Evolutionary conservation across 2,888 invertebrate genomes (phyloP).

Genomic region (Yponomeuta evonymella): DNA sequence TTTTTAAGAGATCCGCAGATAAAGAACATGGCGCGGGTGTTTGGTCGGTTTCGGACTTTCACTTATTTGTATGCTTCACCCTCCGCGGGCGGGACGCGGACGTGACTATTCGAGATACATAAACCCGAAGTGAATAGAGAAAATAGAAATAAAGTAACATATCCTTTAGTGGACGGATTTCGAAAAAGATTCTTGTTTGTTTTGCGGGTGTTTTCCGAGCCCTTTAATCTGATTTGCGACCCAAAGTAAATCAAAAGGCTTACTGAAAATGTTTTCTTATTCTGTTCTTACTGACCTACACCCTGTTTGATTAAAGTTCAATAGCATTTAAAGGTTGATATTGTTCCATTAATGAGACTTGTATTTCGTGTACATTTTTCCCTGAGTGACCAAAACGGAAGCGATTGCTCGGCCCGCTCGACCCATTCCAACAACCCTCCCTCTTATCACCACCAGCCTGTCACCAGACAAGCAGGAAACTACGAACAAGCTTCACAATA

Average conservation of each 20-base stretch:
- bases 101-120: constrained; percentile 77
- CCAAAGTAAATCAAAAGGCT: neutral
- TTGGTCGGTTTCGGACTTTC: constrained; percentile 69
- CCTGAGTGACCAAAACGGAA: constrained; percentile 1
- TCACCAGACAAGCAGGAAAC: constrained; percentile 23
- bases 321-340: neutral
- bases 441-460: constrained; percentile 16
- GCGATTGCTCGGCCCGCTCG: neutral
- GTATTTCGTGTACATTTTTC: constrained; percentile 5
- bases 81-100: constrained; percentile 59
- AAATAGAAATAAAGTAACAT: constrained; percentile 76
- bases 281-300: neutral
- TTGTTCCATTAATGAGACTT: neutral
- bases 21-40: constrained; percentile 72
- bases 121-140: constrained; percentile 75
- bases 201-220: constrained; percentile 23
- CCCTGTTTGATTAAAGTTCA: neutral
- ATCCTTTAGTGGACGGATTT: constrained; percentile 70
- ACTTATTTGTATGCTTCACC: constrained; percentile 75
- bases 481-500: constrained; percentile 24
- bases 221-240: constrained; percentile 15
- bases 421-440: constrained; percentile 17
- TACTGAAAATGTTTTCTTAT: neutral
- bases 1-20: constrained; percentile 73
- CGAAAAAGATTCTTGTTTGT: constrained; percentile 39